Base-by-base conservation (phyloP, 1,140 invertebrate species). In the Drosophila serrata region DNA sequence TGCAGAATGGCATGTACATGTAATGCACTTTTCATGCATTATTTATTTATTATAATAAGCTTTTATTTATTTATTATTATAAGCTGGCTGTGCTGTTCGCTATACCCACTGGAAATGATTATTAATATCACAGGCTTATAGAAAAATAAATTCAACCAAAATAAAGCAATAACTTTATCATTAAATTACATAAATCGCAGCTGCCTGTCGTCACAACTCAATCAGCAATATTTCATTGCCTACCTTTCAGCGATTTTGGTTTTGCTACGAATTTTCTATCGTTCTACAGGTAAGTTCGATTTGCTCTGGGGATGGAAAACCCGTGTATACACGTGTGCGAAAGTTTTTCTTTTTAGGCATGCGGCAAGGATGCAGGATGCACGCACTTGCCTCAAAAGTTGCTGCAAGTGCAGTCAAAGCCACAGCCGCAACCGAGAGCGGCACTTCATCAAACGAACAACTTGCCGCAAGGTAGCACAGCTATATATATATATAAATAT, bases 371-470 rank as follows among this genome's bases (percentile, higher is more conserved):
- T 33, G 56, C 68, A 73, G 49, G 46, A 62, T 33, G 39, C 73
- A 63, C 46, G 55, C 61, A 67, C 33, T 58, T 33, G 70, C 74
- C 73, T 70, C 64, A 79, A 84, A 84, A 65, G 69, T 63, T 75
- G 61, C 67, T 63, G 53, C 49, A 60, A 57, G 64, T 48, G 57
- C 42, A 56, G 63, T 42, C 63, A 48, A 65, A 85, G 67, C 78
- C 81, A 31, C 62, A 76, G 74, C 73, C 81, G 65, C 79, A 85
- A 65, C 69, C 68, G 31, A 60, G 69, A 79, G 75, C 74, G 49
- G 68, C 61, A 88, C 82, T 87, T 88, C 79, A 87, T 87, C 82
- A 88, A 82, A 79, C 57, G 80, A 76, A 69, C 65, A 79, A 72
- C 75, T 73, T 79, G 79, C 75, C 77, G 79, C 75, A 69, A 86